Base-by-base conservation (phyloP, 2,113 vertebrate species). In the Hippocampus zosterae region DNA sequence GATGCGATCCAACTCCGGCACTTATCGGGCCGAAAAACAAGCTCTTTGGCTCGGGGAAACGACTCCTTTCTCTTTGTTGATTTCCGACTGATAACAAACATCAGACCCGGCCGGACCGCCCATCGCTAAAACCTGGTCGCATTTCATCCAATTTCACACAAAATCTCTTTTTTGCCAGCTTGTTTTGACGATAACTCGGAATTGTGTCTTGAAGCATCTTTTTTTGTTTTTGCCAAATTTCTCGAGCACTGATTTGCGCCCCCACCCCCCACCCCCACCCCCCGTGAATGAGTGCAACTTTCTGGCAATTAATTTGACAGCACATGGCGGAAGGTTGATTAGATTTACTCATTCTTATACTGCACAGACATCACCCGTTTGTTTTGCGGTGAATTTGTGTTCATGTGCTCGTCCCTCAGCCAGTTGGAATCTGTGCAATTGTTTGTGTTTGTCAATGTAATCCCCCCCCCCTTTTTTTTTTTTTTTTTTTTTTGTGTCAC, bases 151-250 rank as follows among this genome's bases (percentile, higher is more conserved):
- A 80, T 81, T 85, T 83, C 68, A 29, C 64, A 74, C 83, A 76
- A 6, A 81, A 86, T 85, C 71, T 71, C 46, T 48, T 37, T 75
- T 48, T 6, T 75, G 79, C 67, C 71, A 73, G 46, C 82, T 79
- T 78, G 78, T 83, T 87, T 77, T 84, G 64, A 75, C 80, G 78
- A 73, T 68, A 76, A 72, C 80, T 80, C 81, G 84, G 77, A 44
- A 83, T 80, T 9, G 19, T 0, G 40, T 78, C 70, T 79, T 48
- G 16, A 67, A 53, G 65, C 48, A 8, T 53, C n/a, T 53, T 37
- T 53, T 37, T 67, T 67, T 52, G n/a, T n/a, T 27, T 42, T 64
- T 64, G 18, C 37, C 61, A 59, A 59, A 29, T 13, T 16, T 29
- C 18, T 25, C 4, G 21, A 42, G 61, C 4, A 44, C 40, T 7